Conservation (phyloP, 2,113 vertebrate genomes). For the Melierax canorus region DNA sequence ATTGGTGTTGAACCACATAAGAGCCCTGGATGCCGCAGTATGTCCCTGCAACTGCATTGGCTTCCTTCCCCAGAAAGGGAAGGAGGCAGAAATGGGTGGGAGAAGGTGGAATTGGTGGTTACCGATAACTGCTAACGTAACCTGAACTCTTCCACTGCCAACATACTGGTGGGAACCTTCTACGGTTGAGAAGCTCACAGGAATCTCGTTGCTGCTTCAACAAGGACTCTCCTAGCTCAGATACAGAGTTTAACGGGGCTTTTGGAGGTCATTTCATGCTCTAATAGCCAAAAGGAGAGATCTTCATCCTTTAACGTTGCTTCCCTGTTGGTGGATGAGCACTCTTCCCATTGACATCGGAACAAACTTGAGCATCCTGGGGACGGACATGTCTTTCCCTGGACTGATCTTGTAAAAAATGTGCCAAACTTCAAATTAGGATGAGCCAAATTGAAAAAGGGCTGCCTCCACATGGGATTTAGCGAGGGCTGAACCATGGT, state of each 20-base stretch:
- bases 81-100: neutral
- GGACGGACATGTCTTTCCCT: neutral
- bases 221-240: neutral
- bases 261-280: neutral
- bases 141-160: neutral
- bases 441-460: neutral
- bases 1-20: neutral
- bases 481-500: rapidly evolving
- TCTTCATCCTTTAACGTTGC: neutral
- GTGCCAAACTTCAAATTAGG: neutral
- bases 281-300: neutral
- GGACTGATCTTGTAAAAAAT: neutral
- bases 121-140: neutral
- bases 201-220: neutral
- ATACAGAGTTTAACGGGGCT: neutral
- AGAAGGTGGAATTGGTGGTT: neutral
- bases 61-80: neutral
- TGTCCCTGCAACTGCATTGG: neutral
- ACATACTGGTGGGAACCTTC: rapidly evolving
- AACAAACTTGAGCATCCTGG: neutral
- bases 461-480: neutral
- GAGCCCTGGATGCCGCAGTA: neutral
- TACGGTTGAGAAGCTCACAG: neutral
- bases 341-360: neutral
- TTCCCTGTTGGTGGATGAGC: neutral